Base-by-base conservation (phyloP, 2,113 vertebrate species). In the Eonycteris spelaea region DNA sequence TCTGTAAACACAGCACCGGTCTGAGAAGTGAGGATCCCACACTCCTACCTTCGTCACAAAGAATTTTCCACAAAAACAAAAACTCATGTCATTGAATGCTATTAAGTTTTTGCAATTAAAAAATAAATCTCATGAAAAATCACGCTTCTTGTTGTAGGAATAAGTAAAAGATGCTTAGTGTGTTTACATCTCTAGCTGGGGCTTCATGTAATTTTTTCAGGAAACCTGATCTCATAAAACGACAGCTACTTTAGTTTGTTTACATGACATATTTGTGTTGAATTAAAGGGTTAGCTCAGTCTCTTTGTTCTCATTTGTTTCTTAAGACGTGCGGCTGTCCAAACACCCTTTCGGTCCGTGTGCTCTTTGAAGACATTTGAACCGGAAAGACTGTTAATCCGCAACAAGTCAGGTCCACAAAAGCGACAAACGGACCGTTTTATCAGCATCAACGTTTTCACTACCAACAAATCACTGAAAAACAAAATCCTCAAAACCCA, bases 401-500 rank as follows among this genome's bases (percentile, higher is more conserved):
- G 18, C 48, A 78, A 90, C 13, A 86, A 92, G 57, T 12, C 48
- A 74, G 75, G 13, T 91, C 67, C 78, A 63, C 48, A 21, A 92
- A 96, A 48, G 13, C 26, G 94, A 55, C 48, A 87, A 48, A 57
- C 6, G 85, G 13, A 63, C 40, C 35, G 13, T 14, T 82, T 18
- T 68, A 85, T 57, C 35, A 73, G 40, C 57, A 94, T 67, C 78
- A 68, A 40, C 7, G 45, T 73, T 70, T 82, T 90, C 65, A 83
- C 38, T 85, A 21, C 40, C 35, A 53, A 26, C 30, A 91, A 86
- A 16, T 91, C 59, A 70, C 10, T 67, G 43, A 59, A 86, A 88
- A 91, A 87, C 84, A 95, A 89, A 95, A 89, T n/a, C 83, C 77
- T 93, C 65, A 28, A 30, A 75, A 22, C 40, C 48, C 55, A 59